Evolutionary conservation across 1,140 invertebrate genomes (phyloP).

Genomic region (Drusus annulatus): DNA sequence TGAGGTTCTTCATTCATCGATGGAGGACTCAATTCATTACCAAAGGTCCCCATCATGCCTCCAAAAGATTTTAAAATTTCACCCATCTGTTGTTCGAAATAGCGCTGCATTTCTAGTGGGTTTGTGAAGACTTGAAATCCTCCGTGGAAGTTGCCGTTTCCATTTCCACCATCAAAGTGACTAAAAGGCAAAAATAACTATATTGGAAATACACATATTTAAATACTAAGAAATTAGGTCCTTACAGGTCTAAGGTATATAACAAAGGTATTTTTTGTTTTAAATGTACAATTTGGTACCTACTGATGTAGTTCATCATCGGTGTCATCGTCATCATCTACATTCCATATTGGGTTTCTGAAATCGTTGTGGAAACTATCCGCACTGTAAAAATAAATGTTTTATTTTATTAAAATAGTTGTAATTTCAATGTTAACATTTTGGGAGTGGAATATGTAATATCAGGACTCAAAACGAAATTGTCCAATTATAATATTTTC

Average conservation of each 20-base stretch:
- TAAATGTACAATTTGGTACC: conserved; percentile 13
- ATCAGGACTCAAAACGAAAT: too few species aligned
- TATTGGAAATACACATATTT: too few species aligned
- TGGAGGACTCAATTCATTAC: not conserved
- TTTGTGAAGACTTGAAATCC: conserved; percentile 53
- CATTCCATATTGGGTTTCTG: conserved; percentile 50
- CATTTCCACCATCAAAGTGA: not conserved
- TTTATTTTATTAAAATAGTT: too few species aligned
- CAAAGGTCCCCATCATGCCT: conserved; percentile 40
- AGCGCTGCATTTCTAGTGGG: conserved; percentile 61
- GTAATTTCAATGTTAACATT: not conserved
- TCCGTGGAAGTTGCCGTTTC: conserved; percentile 11
- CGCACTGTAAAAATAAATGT: conserved; percentile 19
- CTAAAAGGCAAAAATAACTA: not conserved
- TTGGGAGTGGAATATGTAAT: too few species aligned
- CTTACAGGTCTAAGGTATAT: too few species aligned
- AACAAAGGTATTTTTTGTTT: not conserved
- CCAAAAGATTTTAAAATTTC: conserved; percentile 52
- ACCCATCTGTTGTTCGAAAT: conserved; percentile 49
- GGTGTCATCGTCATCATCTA: conserved; percentile 51
- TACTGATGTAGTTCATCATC: conserved; percentile 52
- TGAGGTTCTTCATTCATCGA: not conserved
- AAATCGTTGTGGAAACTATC: conserved; percentile 42
- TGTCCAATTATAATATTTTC: too few species aligned
- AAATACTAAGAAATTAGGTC: too few species aligned